phyloP scores from a whole-genome alignment of 1,140 invertebrate species.

The Calosoma granatense region DNA sequence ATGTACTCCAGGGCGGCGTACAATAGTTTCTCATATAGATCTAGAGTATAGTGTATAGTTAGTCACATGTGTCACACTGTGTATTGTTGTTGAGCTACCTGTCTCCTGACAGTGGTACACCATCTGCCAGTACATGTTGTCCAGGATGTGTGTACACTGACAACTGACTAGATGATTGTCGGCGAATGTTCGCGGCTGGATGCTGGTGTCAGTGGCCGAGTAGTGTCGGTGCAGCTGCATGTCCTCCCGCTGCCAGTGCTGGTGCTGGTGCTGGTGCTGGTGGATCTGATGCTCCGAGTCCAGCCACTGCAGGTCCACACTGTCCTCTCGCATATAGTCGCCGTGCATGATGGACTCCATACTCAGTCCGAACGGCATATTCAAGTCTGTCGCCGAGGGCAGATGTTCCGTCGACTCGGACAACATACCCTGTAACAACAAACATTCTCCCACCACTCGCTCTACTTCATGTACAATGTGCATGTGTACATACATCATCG shows the following conservation, averaged over 20 bases:
- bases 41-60: not conserved
- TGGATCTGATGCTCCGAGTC: not conserved
- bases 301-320: not conserved
- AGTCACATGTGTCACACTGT: not conserved
- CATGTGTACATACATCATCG: slow-evolving; percentile 26
- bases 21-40: not conserved
- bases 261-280: not conserved
- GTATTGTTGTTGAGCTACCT: slow-evolving; percentile 27
- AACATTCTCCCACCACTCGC: not conserved
- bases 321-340: slow-evolving; percentile 14
- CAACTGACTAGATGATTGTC: slow-evolving; percentile 38
- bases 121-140: slow-evolving; percentile 43
- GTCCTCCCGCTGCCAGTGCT: not conserved
- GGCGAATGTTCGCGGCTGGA: slow-evolving; percentile 33
- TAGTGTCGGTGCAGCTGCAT: slow-evolving; percentile 14
- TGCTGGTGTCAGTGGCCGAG: slow-evolving; percentile 25
- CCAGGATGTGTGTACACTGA: slow-evolving; percentile 42
- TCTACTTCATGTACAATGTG: not conserved
- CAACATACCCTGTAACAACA: not conserved
- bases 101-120: slow-evolving; percentile 45
- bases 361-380: not conserved
- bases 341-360: slow-evolving; percentile 20
- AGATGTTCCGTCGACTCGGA: not conserved
- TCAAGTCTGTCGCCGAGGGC: not conserved
- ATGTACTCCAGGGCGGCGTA: not conserved